Evolutionary conservation across 2,113 vertebrate species (phyloP).

Genomic region (Vulpes ferrilata): DNA sequence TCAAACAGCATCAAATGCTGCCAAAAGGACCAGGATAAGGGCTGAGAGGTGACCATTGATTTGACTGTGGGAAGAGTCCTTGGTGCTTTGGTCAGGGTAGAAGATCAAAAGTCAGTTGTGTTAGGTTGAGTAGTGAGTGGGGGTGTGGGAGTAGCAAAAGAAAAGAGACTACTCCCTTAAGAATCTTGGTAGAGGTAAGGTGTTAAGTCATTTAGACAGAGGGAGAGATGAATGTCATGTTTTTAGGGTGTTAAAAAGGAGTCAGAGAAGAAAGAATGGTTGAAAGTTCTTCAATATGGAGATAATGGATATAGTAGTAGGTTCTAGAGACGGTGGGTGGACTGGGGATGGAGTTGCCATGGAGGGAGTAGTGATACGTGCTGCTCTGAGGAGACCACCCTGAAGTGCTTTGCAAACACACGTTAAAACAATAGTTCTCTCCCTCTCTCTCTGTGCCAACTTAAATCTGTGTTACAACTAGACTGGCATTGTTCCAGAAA

Average conservation of each 20-base stretch:
- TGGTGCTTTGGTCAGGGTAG: neutral
- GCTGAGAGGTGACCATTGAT: neutral
- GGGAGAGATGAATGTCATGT: neutral
- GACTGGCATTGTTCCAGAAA: slow-evolving; percentile 58
- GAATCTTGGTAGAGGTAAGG: neutral
- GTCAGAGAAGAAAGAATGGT: neutral
- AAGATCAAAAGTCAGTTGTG: neutral
- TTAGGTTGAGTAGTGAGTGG: neutral
- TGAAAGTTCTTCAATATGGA: neutral
- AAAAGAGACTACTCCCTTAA: neutral
- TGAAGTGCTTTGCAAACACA: neutral
- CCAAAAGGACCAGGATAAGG: neutral
- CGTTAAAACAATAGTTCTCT: neutral
- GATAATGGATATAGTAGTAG: neutral
- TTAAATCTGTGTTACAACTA: neutral
- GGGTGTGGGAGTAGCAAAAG: neutral
- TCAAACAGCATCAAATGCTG: neutral
- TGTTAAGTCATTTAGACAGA: neutral
- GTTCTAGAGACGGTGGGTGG: neutral
- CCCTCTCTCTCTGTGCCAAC: neutral
- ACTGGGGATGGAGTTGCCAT: neutral
- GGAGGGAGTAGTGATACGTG: no score
- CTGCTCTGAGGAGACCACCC: neutral
- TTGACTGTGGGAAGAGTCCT: neutral
- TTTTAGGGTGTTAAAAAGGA: slow-evolving; percentile 22